Percentiles rank a stretch among this genome's conserved stretches.
Evolutionary conservation across 2,113 vertebrate species (phyloP).

Genomic region (Pangasianodon hypophthalmus): DNA sequence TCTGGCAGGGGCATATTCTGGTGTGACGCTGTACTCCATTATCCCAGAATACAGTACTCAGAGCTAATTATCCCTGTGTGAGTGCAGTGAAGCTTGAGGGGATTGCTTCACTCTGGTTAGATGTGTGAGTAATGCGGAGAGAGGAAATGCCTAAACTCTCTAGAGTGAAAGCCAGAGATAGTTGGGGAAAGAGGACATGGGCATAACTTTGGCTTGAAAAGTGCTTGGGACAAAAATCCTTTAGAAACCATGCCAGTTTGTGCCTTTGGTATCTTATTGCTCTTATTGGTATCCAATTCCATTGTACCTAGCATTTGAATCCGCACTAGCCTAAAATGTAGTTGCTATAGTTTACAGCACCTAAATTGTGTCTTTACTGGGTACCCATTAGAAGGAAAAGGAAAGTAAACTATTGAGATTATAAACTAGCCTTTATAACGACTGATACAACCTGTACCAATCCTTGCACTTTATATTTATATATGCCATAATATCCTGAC

Average conservation of each 20-base stretch:
- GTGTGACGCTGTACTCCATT: conserved; percentile 35
- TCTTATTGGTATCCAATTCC: neutral
- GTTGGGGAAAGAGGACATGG: neutral
- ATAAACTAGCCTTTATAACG: neutral
- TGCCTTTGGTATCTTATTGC: neutral
- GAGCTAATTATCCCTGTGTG: conserved; percentile 56
- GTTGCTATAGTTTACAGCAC: neutral
- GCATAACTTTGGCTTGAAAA: neutral
- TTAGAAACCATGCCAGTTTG: neutral
- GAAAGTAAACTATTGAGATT: neutral
- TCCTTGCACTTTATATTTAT: neutral
- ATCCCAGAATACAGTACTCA: conserved; percentile 50
- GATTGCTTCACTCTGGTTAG: conserved; percentile 34
- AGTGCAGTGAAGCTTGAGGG: conserved; percentile 44
- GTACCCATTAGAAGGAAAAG: neutral
- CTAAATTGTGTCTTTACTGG: neutral
- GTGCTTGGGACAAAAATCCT: neutral
- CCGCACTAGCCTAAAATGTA: neutral
- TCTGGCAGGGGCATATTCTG: conserved; percentile 35
- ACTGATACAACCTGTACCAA: neutral
- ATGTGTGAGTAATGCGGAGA: conserved; percentile 47
- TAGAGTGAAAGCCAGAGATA: neutral
- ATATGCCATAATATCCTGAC: neutral
- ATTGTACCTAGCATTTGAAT: neutral
- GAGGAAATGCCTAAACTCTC: conserved; percentile 8